phyloP scores from a whole-genome alignment of 2,113 vertebrate species.

The Quiscalus mexicanus region DNA sequence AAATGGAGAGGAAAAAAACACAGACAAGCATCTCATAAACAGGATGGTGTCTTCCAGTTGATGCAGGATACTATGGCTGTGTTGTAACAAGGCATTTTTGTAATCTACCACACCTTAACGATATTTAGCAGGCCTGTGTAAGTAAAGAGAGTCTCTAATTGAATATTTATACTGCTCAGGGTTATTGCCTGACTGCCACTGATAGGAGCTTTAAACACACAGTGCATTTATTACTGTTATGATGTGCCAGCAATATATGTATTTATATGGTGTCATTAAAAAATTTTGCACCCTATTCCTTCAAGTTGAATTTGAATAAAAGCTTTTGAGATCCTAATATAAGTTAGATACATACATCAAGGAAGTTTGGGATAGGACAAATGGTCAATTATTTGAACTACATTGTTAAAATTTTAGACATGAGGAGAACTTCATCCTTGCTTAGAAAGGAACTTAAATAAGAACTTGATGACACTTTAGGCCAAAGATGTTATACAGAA shows the following conservation, averaged over 20 bases:
- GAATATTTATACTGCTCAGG: not conserved
- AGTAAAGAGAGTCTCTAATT: not conserved
- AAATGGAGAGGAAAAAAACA: not conserved
- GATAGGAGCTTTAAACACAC: not conserved
- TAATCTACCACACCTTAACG: not conserved
- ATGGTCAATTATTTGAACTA: not conserved
- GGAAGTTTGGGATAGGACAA: not conserved
- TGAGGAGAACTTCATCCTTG: not conserved
- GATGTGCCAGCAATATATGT: not conserved
- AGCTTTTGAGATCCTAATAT: not conserved
- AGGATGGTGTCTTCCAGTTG: not conserved
- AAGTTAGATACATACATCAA: not conserved
- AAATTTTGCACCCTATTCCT: not conserved
- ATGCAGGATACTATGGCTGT: fast-evolving
- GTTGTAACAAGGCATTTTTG: not conserved
- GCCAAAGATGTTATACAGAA: not conserved
- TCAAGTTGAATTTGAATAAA: not conserved
- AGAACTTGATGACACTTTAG: not conserved
- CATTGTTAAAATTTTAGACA: not conserved
- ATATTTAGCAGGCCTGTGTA: not conserved
- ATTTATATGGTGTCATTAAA: not conserved
- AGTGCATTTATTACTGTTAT: not conserved
- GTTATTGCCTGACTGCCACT: not conserved
- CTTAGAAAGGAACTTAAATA: not conserved
- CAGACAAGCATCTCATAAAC: not conserved